Evolutionary conservation across 2,797 vertebrate species (phyloP).

Genomic region (Cuniculus paca): DNA sequence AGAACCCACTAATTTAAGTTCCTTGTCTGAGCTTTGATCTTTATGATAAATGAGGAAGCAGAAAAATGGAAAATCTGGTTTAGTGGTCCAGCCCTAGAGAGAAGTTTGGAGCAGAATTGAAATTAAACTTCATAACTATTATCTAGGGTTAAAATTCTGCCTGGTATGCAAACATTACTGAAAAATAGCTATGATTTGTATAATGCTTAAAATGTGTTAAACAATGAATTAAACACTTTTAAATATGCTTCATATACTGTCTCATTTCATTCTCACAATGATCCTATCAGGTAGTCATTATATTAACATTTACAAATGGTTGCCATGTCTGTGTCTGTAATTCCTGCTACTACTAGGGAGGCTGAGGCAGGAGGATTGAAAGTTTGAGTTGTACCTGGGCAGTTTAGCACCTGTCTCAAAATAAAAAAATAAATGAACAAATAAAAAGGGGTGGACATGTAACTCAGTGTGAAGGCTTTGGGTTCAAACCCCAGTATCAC

Average conservation of each 20-base stretch:
- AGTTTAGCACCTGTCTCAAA: not conserved
- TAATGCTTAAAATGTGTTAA: conserved; percentile 8
- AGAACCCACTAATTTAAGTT: not conserved
- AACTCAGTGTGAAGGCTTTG: not conserved
- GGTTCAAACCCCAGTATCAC: not conserved
- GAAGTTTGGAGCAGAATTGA: conserved; percentile 42
- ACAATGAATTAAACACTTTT: conserved; percentile 37
- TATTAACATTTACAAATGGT: conserved; percentile 1
- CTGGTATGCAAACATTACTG: conserved; percentile 47
- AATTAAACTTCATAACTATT: not conserved
- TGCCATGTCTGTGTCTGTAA: not conserved
- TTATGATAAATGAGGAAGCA: conserved; percentile 38
- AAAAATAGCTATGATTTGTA: conserved; percentile 15
- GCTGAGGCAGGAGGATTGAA: not conserved
- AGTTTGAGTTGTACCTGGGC: not conserved
- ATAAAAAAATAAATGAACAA: not conserved
- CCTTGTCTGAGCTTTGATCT: conserved; percentile 24
- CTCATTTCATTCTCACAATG: conserved; percentile 12
- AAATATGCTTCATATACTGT: not conserved
- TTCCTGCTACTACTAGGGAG: not conserved
- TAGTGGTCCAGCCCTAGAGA: conserved; percentile 30
- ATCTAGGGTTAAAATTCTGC: conserved; percentile 15
- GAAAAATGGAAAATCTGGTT: conserved; percentile 58
- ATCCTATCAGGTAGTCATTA: not conserved
- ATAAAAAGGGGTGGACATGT: not conserved